Evolutionary conservation across 2,888 invertebrate genomes (phyloP).

Genomic region (Pemphredon lugubris): DNA sequence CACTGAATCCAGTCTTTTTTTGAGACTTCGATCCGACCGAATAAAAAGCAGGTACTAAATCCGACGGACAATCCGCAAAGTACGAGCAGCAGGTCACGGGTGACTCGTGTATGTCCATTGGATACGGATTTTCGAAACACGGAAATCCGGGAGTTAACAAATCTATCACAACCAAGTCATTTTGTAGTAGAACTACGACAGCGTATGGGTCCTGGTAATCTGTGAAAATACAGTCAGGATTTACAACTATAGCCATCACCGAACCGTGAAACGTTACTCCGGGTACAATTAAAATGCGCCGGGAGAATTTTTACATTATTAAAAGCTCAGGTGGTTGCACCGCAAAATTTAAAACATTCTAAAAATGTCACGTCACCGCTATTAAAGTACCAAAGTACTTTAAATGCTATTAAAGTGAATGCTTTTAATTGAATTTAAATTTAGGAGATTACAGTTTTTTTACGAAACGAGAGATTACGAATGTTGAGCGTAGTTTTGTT

Average conservation of each 20-base stretch:
- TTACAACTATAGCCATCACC: not conserved
- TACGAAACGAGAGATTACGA: too few species aligned
- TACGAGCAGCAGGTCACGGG: constrained; percentile 98
- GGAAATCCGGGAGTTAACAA: constrained; percentile 97
- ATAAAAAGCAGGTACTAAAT: constrained; percentile 98
- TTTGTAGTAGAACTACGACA: constrained; percentile 97
- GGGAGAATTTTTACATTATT: too few species aligned
- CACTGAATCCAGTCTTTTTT: constrained; percentile 92
- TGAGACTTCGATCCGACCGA: constrained; percentile 91
- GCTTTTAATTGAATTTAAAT: too few species aligned
- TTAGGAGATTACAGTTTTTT: too few species aligned
- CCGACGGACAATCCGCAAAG: constrained; percentile 98
- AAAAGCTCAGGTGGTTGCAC: too few species aligned
- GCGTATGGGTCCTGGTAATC: constrained; percentile 99
- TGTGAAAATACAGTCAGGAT: constrained; percentile 76
- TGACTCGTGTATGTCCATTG: constrained; percentile 99
- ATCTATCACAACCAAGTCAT: constrained; percentile 99
- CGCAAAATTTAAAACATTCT: too few species aligned
- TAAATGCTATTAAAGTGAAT: too few species aligned
- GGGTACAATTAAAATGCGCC: too few species aligned
- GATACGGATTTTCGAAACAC: constrained; percentile 99
- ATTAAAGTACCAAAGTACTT: too few species aligned
- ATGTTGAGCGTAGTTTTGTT: too few species aligned
- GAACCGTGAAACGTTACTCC: too few species aligned
- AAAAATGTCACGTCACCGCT: too few species aligned